phyloP scores from a whole-genome alignment of 92 coral and sea anemone species.

The Diadumene lineata region DNA sequence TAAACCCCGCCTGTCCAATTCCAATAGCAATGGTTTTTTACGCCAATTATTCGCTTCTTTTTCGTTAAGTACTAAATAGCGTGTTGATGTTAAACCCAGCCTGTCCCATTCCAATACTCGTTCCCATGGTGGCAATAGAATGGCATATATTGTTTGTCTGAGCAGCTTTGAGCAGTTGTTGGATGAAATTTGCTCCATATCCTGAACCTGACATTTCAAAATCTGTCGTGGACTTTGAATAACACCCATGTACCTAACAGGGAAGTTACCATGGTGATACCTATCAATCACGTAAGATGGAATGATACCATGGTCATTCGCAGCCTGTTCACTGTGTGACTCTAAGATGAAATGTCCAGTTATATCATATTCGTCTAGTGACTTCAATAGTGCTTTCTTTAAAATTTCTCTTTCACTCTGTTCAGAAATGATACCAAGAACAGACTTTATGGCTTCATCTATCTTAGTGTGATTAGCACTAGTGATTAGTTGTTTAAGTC shows the following conservation, averaged over 20 bases:
- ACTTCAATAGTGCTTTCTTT: conserved; percentile 44
- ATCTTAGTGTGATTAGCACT: conserved; percentile 28
- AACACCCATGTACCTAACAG: conserved; percentile 44
- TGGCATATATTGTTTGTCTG: conserved; percentile 56
- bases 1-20: no score
- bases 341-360: no score
- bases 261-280: conserved; percentile 66
- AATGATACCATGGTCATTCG: conserved; percentile 48
- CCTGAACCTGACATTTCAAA: conserved; percentile 62
- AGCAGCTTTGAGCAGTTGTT: conserved; percentile 51
- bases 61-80: no score
- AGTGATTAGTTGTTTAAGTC: conserved; percentile 47
- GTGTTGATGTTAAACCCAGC: no score
- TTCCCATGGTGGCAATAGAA: conserved; percentile 15
- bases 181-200: conserved; percentile 58
- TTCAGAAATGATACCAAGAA: conserved; percentile 27
- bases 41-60: no score
- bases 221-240: conserved; percentile 50
- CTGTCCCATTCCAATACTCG: conserved; percentile 60
- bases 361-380: conserved; percentile 78
- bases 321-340: no score
- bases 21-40: no score
- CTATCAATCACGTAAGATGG: conserved; percentile 53
- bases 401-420: conserved; percentile 1
- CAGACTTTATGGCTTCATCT: conserved; percentile 47